Conservation (phyloP, 2,888 invertebrate genomes). For the Drosophila kanekoi region DNA sequence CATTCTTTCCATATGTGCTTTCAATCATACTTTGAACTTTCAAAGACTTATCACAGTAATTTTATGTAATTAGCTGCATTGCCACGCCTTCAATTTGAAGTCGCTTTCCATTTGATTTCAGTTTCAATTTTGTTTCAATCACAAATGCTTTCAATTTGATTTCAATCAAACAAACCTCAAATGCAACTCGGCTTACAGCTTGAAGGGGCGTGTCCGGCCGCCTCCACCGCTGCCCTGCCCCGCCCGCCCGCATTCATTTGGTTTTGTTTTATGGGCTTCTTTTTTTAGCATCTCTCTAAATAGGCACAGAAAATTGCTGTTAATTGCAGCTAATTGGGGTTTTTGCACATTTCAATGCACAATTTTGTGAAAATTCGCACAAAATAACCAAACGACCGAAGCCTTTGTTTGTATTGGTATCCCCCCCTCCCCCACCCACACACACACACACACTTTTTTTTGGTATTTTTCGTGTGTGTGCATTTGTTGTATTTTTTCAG, state of each 20-base stretch:
- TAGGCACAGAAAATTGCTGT: constrained; percentile 53
- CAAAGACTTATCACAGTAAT: not conserved
- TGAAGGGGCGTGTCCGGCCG: not conserved
- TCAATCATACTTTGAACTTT: not conserved
- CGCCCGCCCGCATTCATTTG: not conserved
- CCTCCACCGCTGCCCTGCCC: not conserved
- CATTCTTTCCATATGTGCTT: not conserved
- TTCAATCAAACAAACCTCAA: not conserved
- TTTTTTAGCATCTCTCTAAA: constrained; percentile 49
- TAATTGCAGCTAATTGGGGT: constrained; percentile 72
- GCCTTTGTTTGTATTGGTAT: constrained; percentile 8
- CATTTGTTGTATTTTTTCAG: constrained; percentile 11
- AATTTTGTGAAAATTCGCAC: constrained; percentile 71
- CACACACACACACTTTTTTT: no score
- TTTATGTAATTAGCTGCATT: not conserved
- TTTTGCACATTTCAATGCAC: constrained; percentile 73
- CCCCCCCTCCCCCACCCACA: no score
- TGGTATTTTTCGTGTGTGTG: not conserved
- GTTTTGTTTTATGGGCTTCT: not conserved
- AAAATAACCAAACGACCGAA: constrained; percentile 65
- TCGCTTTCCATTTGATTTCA: not conserved
- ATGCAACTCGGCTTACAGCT: not conserved
- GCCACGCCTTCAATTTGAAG: not conserved
- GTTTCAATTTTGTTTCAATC: not conserved
- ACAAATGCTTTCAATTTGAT: not conserved